These are phyloP conservation scores for Cottoperca gobio DNA, from an alignment of 2,797 vertebrate genomes.

Conservation along the genomic window DNA sequence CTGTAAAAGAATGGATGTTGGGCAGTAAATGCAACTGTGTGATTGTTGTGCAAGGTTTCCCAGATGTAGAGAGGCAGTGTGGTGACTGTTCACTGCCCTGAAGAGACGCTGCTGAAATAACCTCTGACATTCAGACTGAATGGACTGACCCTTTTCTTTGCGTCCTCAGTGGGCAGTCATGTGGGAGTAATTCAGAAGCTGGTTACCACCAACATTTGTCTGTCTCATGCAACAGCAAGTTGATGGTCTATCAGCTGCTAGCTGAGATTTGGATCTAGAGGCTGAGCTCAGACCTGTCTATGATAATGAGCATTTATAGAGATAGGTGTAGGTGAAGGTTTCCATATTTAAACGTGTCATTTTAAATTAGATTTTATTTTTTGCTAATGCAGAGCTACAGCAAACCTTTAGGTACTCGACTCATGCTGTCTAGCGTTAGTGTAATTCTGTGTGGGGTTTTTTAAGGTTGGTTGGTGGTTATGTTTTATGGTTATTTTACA, in stretches of 20 bases:
- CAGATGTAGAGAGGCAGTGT: conserved; percentile 1
- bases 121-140: conserved; percentile 43
- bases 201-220: conserved; percentile 23
- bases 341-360: too few species aligned
- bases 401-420: neutral
- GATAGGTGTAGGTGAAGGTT: too few species aligned
- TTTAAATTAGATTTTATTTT: neutral
- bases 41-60: neutral
- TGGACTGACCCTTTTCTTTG: conserved; percentile 12
- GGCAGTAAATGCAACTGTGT: neutral
- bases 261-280: too few species aligned
- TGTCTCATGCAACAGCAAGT: conserved; percentile 2
- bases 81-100: conserved; percentile 3
- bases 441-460: too few species aligned
- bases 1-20: neutral
- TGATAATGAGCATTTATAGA: neutral
- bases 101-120: conserved; percentile 36
- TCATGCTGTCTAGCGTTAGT: too few species aligned
- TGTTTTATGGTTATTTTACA: too few species aligned
- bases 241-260: conserved; percentile 1
- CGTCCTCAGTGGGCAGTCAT: conserved; percentile 8
- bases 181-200: conserved; percentile 30
- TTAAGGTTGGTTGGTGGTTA: too few species aligned
- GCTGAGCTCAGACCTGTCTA: neutral
- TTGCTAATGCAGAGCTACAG: neutral